phyloP scores from a whole-genome alignment of 2,888 invertebrate species.

The Caenorhabditis angaria region DNA sequence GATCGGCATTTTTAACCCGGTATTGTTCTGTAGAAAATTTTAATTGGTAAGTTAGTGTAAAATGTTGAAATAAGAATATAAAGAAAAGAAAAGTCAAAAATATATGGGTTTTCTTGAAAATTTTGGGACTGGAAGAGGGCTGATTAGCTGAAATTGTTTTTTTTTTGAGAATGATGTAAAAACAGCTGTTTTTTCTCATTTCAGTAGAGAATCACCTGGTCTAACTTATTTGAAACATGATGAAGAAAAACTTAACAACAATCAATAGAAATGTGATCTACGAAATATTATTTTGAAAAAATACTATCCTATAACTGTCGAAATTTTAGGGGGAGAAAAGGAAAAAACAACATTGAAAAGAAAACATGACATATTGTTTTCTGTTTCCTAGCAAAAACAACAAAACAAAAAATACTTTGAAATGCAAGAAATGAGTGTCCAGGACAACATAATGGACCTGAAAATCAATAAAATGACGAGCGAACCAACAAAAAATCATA shows the following conservation, averaged over 20 bases:
- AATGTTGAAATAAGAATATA: not conserved
- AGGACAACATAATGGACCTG: not conserved
- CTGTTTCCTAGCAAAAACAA: too few species aligned
- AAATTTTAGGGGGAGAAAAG: too few species aligned
- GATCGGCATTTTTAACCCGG: conserved; percentile 35
- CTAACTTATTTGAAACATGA: not conserved
- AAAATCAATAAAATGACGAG: conserved; percentile 1
- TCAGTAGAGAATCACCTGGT: not conserved
- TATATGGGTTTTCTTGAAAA: not conserved
- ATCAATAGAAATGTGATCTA: too few species aligned
- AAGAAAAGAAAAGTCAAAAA: not conserved
- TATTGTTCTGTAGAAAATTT: conserved; percentile 34
- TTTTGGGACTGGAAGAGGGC: not conserved
- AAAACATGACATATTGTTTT: too few species aligned
- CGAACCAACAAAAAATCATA: not conserved
- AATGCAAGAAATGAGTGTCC: not conserved
- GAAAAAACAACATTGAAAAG: too few species aligned
- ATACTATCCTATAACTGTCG: too few species aligned
- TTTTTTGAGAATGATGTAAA: not conserved
- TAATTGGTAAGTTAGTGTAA: conserved; percentile 13
- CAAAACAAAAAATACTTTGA: not conserved
- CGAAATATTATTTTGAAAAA: too few species aligned
- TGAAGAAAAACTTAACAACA: too few species aligned
- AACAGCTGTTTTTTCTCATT: not conserved
- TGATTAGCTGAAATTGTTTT: conserved; percentile 3